Evolutionary conservation across 2,113 vertebrate species (phyloP).

Genomic region (Collichthys lucidus): DNA sequence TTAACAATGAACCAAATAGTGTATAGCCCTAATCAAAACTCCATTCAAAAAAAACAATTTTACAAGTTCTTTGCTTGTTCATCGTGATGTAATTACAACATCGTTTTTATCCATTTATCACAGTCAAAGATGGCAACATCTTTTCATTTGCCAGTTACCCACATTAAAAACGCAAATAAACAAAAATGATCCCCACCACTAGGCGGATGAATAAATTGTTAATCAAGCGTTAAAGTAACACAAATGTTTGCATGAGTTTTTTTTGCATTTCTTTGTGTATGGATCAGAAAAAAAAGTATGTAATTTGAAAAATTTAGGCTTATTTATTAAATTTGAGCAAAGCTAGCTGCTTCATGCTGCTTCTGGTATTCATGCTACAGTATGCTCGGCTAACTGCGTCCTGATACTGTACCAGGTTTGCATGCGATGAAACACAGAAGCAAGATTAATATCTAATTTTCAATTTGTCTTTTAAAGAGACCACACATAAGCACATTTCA

Average conservation of each 20-base stretch:
- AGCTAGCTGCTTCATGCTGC: background rate
- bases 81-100: too few relatives aligned
- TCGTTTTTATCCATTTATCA: too few relatives aligned
- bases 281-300: background rate
- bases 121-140: too few relatives aligned
- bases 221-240: background rate
- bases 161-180: too few relatives aligned
- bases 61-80: too few relatives aligned
- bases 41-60: too few relatives aligned
- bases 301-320: background rate
- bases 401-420: background rate
- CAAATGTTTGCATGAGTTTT: background rate
- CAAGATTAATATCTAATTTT: constrained; percentile 27
- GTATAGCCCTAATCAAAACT: too few relatives aligned
- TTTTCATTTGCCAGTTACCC: too few relatives aligned
- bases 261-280: background rate
- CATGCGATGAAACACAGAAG: constrained; percentile 12
- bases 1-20: too few relatives aligned
- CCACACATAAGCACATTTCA: background rate
- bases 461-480: background rate
- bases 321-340: background rate
- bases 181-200: too few relatives aligned
- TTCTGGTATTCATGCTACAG: background rate
- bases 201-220: too few relatives aligned
- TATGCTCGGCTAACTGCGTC: background rate